Evolutionary conservation across 2,797 vertebrate genomes (phyloP), one percentile per base, ranked within the genome.

Genomic region (Tragopan temminckii): DNA sequence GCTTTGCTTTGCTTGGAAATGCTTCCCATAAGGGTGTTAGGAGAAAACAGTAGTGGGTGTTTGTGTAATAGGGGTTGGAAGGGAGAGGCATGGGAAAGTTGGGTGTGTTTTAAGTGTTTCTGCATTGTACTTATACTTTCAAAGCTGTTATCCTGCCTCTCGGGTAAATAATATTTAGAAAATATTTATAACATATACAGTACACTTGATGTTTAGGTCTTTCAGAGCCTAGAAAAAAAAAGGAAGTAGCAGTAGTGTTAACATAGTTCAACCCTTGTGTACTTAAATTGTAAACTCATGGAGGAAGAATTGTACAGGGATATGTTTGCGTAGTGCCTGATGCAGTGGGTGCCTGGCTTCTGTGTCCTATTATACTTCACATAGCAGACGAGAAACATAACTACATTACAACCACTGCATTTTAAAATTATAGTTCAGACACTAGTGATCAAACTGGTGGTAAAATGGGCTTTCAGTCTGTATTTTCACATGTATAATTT

Each of bases 111-210:
- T 88, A 79, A 88, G 68, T 79, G 57, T 38, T 90, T 83, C 83
- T 90, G 4, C 33, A 31, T 20, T 68, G 43, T 70, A 76, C 74
- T 94, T 92, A 67, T 0, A 36, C 61, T 88, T 94, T 85, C 83
- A 94, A 82, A 95, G 71, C 45, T 85, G 43, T 82, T 85, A 58
- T 80, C 29, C 68, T 86, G 52, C 52, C 75, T 88, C 67, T 94
- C 58, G 75, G 52, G 57, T 86, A 93, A 95, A 90, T 93, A 91
- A 81, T 88, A 83, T 91, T 87, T 90, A 91, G 88, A 93, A 92
- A 90, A 91, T 96, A 85, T 94, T 93, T 93, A 58, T 94, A 94
- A 85, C 55, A 80, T 93, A 93, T 68, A 84, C 95, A 82, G 52
- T 82, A 78, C 93, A 77, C 61, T 91, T 84, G 64, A 29, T 93